These are phyloP conservation scores for Chloroceryle aenea DNA, from an alignment of 2,113 vertebrate genomes.

Conservation along the genomic window DNA sequence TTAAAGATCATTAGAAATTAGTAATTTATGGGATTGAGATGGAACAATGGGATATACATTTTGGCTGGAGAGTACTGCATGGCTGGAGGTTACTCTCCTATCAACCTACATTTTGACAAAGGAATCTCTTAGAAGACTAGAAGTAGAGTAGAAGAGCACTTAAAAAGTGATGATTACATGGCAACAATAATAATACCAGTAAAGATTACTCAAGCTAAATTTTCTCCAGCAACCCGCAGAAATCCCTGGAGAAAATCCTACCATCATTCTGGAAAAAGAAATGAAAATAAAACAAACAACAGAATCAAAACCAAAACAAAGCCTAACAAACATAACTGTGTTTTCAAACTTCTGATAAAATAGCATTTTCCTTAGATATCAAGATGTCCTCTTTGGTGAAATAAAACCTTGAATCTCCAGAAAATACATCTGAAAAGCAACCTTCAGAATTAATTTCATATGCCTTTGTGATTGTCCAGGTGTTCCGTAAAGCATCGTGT, in stretches of 20 bases:
- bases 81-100: no score
- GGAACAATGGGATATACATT: background rate
- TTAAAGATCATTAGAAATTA: background rate
- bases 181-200: background rate
- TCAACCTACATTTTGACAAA: background rate
- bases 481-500: background rate
- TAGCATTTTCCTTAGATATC: background rate
- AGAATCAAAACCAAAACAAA: background rate
- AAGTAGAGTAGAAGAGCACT: background rate
- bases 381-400: background rate
- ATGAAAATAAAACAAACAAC: background rate
- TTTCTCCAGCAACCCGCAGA: background rate
- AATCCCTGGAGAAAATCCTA: background rate
- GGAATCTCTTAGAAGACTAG: background rate
- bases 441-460: background rate
- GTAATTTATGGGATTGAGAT: no score
- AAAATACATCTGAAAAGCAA: background rate
- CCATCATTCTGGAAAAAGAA: background rate
- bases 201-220: background rate
- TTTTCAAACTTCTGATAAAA: background rate
- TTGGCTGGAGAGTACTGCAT: background rate
- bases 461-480: background rate
- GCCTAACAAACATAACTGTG: fast-evolving
- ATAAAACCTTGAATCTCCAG: background rate
- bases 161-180: background rate